A percentile compares a stretch with the other conserved stretches of the same genome.
Conservation (phyloP, 2,797 vertebrate species). For the Siniperca obscura region DNA sequence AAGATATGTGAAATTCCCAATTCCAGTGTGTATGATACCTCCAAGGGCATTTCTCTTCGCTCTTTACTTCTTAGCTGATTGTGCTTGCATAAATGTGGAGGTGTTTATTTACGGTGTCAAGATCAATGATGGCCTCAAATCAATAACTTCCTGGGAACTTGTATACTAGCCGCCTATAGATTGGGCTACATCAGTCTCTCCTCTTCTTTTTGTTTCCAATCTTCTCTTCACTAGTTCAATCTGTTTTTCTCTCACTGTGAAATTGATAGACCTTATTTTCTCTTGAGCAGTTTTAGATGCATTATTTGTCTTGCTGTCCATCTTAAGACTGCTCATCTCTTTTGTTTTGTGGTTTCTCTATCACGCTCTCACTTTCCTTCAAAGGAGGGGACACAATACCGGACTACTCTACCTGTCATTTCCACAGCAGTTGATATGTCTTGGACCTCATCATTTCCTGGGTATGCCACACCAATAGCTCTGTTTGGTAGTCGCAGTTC, state of each 20-base stretch:
- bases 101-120: slow-evolving; percentile 75
- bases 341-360: slow-evolving; percentile 1
- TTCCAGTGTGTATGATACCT: slow-evolving; percentile 9
- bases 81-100: slow-evolving; percentile 62
- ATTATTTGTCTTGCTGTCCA: slow-evolving; percentile 25
- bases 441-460: slow-evolving; percentile 37
- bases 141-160: slow-evolving; percentile 74
- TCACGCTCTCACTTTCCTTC: not conserved
- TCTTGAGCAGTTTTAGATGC: slow-evolving; percentile 37
- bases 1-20: slow-evolving; percentile 11
- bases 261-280: slow-evolving; percentile 51
- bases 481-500: slow-evolving; percentile 2
- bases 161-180: slow-evolving; percentile 62
- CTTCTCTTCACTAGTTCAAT: slow-evolving; percentile 49
- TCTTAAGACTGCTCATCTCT: slow-evolving; percentile 1
- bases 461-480: slow-evolving; percentile 23
- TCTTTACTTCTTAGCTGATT: slow-evolving; percentile 63
- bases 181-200: slow-evolving; percentile 68
- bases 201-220: slow-evolving; percentile 40
- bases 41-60: slow-evolving; percentile 57
- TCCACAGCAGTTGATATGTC: slow-evolving; percentile 28
- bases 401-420: slow-evolving; percentile 22
- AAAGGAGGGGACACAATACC: not conserved
- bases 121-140: slow-evolving; percentile 72
- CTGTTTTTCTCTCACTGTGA: slow-evolving; percentile 50